These are phyloP conservation scores for Catajapyx aquilonaris DNA, from an alignment of 1,140 invertebrate species.

Conservation along the genomic window DNA sequence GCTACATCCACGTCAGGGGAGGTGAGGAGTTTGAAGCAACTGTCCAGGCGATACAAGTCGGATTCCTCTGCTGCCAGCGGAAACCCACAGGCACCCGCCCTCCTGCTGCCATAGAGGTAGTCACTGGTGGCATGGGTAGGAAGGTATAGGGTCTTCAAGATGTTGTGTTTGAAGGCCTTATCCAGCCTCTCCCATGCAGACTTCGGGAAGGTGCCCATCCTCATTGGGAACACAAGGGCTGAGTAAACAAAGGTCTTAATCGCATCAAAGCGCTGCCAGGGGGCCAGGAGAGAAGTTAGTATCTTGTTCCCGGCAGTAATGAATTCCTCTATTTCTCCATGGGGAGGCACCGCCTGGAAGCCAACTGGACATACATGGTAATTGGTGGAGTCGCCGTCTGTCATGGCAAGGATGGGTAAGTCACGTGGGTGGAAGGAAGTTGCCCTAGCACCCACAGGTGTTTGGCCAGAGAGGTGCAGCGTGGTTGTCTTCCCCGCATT, in stretches of 20 bases:
- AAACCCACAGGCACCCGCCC: not conserved
- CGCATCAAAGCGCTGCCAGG: constrained; percentile 12
- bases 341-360: constrained; percentile 2
- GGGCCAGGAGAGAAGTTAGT: too few relatives aligned
- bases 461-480: not conserved
- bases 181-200: constrained; percentile 2
- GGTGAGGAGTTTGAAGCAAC: not conserved
- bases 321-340: constrained; percentile 4
- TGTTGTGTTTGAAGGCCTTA: not conserved
- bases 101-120: constrained; percentile 7
- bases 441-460: not conserved
- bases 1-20: too few relatives aligned
- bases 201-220: constrained; percentile 1
- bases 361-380: constrained; percentile 6
- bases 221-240: too few relatives aligned
- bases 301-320: not conserved
- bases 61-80: not conserved
- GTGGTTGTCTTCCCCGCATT: constrained; percentile 2
- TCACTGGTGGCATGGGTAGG: not conserved
- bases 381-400: constrained; percentile 1
- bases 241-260: constrained; percentile 11
- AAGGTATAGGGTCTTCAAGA: not conserved
- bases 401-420: not conserved
- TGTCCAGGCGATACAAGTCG: not conserved
- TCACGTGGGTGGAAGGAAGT: not conserved